Evolutionary conservation across 2,113 vertebrate genomes (phyloP).

Genomic region (Oreamnos americanus): DNA sequence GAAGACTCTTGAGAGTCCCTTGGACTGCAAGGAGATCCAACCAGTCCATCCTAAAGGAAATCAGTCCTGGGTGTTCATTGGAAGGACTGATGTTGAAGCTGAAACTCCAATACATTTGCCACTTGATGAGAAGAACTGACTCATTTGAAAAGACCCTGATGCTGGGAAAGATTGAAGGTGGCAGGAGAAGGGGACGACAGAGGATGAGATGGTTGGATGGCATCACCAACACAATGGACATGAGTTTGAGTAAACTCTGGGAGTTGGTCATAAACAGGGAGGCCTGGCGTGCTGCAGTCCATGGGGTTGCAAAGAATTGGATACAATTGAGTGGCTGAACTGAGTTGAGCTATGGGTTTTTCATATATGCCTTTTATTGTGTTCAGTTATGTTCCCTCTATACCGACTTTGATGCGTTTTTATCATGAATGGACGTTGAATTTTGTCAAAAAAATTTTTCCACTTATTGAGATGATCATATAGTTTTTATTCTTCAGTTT

Average conservation of each 20-base stretch:
- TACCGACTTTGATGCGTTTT: not conserved
- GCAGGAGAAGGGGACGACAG: not conserved
- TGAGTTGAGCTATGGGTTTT: not conserved
- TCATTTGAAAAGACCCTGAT: not conserved
- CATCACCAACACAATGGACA: not conserved
- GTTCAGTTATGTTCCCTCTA: not conserved
- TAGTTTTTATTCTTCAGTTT: not conserved
- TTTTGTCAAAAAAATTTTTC: not conserved
- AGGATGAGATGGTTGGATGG: not conserved
- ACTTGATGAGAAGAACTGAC: not conserved
- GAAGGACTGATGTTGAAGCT: not conserved
- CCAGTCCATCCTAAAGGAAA: not conserved
- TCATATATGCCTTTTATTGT: not conserved
- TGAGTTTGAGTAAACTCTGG: not conserved
- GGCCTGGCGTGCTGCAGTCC: not conserved
- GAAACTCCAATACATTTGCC: not conserved
- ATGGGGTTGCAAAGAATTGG: not conserved
- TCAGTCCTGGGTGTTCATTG: not conserved
- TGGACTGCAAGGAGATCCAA: no score
- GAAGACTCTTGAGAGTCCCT: no score
- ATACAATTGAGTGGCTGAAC: fast-evolving
- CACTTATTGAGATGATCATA: not conserved
- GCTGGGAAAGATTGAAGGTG: not conserved
- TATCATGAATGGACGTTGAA: not conserved
- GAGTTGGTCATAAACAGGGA: not conserved